Percentiles rank a stretch among this genome's conserved stretches.
These are phyloP conservation scores for Leucophora obtusa DNA, from an alignment of 2,888 invertebrate species.

Conservation along the genomic window DNA sequence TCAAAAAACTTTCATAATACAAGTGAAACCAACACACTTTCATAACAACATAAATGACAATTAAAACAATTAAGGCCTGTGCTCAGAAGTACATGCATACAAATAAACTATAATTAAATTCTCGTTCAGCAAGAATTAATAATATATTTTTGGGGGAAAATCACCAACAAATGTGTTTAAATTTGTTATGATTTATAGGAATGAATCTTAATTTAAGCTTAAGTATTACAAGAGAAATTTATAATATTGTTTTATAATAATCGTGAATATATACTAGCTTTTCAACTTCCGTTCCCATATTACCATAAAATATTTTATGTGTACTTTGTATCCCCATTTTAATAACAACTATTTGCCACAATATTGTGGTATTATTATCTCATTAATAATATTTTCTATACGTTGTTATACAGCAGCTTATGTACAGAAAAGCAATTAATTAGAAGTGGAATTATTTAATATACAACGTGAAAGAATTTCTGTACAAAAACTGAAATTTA, in stretches of 20 bases:
- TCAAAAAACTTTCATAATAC: conserved; percentile 41
- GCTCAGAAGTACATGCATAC: not conserved
- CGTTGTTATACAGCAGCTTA: not conserved
- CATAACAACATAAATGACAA: conserved; percentile 28
- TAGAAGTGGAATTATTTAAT: conserved; percentile 41
- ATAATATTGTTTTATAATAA: not conserved
- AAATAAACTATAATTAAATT: conserved; percentile 60
- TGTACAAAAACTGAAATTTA: not conserved
- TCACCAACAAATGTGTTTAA: not conserved
- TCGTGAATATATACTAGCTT: not conserved
- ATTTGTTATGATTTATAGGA: conserved; percentile 8
- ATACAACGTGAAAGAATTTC: conserved; percentile 37
- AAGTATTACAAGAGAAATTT: conserved; percentile 31
- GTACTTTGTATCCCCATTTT: not conserved
- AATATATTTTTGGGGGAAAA: not conserved
- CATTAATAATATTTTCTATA: conserved; percentile 45
- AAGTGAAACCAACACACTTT: not conserved
- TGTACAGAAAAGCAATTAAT: conserved; percentile 51
- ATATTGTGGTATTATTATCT: conserved; percentile 43
- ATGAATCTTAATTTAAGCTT: conserved; percentile 31
- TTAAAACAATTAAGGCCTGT: conserved; percentile 59
- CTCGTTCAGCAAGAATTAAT: conserved; percentile 50
- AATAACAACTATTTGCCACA: conserved; percentile 38
- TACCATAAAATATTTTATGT: not conserved
- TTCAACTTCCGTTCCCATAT: conserved; percentile 28